Base-by-base conservation (phyloP, 2,113 vertebrate species). In the Aegotheles bennettii region DNA sequence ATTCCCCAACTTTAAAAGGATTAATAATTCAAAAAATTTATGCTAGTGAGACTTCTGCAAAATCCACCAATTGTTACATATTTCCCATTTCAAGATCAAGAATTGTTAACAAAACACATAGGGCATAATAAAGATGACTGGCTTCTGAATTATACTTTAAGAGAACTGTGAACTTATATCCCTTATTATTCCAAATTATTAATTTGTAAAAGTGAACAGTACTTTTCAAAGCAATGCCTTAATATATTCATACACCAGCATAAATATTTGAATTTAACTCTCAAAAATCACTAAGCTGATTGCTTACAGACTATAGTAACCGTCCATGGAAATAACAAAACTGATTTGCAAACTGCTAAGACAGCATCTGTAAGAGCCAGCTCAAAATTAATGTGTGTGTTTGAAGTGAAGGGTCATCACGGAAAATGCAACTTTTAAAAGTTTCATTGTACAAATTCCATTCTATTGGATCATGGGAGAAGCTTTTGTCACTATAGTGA, bases 291-390 rank as follows among this genome's bases (percentile, higher is more conserved):
- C 65, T 84, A 65, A 95, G 54, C 28, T 36, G 79, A 93, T 71
- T 68, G 79, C 64, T 85, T 57, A n/a, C 2, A 87, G 78, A 64
- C 69, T 13, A 73, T 6, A 57, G 65, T 29, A 73, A 87, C 51
- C 1, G 0, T 33, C 74, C 63, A 51, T 2, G 35, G 69, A 84
- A 93, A 54, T 31, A 81, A 88, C 74, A 86, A 64, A 78, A 84
- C 0, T 40, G 53, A 88, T 84, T 38, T 65, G 40, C 59, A 96
- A 91, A 87, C 63, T 84, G 78, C 89, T 94, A 92, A 85, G 36
- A 76, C 19, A 56, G 40, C 75, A 93, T 21, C 90, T 96, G 94
- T 65, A 87, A 95, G 94, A 96, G 83, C 89, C 92, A 84, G 69
- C 89, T 94, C 84, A 96, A 60, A 38, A 81, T 43, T 11, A 96